Percentiles rank a stretch among this genome's conserved stretches.
phyloP scores from a whole-genome alignment of 2,113 vertebrate genomes.

The Psittacara wagleri region DNA sequence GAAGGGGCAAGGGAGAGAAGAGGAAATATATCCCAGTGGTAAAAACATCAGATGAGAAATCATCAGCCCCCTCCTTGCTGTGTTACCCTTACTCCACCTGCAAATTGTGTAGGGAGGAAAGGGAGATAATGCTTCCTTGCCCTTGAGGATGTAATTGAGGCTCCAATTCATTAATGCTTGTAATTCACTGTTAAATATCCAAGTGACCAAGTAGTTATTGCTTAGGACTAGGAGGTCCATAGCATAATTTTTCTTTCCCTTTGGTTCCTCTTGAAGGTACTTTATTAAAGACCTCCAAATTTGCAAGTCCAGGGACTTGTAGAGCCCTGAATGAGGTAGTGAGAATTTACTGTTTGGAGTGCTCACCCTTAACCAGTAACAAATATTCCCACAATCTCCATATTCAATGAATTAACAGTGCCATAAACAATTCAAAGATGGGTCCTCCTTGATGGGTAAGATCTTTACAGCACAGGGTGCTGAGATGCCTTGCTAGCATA shows the following conservation, averaged over 20 bases:
- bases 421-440: not conserved
- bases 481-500: not conserved
- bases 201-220: not conserved
- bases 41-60: not conserved
- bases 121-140: not conserved
- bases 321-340: not conserved
- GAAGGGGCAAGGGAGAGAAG: not conserved
- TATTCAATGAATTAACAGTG: not conserved
- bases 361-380: not conserved
- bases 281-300: not conserved
- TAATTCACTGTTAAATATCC: not conserved
- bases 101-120: not conserved
- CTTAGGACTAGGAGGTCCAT: not conserved
- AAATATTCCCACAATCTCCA: not conserved
- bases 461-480: not conserved
- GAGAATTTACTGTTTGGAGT: not conserved
- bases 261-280: not conserved
- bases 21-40: not conserved
- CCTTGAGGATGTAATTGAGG: not conserved
- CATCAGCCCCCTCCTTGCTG: not conserved
- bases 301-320: not conserved
- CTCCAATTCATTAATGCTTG: not conserved
- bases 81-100: not conserved
- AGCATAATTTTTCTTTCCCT: not conserved
- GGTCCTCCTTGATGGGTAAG: not conserved